Base-by-base conservation (phyloP, 1,140 invertebrate species). In the Stratiolaelaps scimitus region DNA sequence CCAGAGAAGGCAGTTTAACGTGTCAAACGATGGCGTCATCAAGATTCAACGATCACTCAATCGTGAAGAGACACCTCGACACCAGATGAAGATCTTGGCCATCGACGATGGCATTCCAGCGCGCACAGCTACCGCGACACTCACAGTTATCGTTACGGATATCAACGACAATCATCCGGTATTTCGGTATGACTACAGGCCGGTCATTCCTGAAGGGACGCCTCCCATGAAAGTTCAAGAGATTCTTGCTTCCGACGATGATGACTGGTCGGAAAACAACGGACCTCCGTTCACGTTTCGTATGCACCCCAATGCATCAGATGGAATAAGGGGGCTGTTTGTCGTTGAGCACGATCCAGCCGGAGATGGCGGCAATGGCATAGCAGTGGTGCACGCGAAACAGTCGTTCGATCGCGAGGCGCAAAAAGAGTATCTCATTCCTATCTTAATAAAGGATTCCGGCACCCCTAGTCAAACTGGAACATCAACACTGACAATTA, bases 211-310 rank as follows among this genome's bases (percentile, higher is more conserved):
- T 0, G 90, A 93, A 75, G 89, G 92, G 74, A 83, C 87, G 47
- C 83, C 85, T 34, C 86, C 89, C 43, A 83, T 86, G 71, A 89
- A 89, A 78, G 86, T 91, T 10, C 85, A 91, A 1, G 88, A 92
- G 77, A 87, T 96, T 68, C 79, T 91, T 65, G 92, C 91, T 0
- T 91, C 88, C 0, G 92, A 97, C 75, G 89, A 91, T 73, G 89
- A 93, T 73, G 89, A 92, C 75, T 80, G 89, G 68, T 91, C 88
- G 0, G 92, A 90, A 75, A 88, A 86, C 70, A 93, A 95, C 73
- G 90, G 90, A 0, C 89, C 89, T 44, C 89, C 90, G n/a, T 94
- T 93, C 78, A 88, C 88, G 53, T 93, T 94, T 76, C 79, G 87
- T 66, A 82, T 93, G 78, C 88, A 92, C 73, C 88, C 88, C n/a